These are phyloP conservation scores for Chauna torquata DNA, from an alignment of 2,113 vertebrate species.

Conservation along the genomic window DNA sequence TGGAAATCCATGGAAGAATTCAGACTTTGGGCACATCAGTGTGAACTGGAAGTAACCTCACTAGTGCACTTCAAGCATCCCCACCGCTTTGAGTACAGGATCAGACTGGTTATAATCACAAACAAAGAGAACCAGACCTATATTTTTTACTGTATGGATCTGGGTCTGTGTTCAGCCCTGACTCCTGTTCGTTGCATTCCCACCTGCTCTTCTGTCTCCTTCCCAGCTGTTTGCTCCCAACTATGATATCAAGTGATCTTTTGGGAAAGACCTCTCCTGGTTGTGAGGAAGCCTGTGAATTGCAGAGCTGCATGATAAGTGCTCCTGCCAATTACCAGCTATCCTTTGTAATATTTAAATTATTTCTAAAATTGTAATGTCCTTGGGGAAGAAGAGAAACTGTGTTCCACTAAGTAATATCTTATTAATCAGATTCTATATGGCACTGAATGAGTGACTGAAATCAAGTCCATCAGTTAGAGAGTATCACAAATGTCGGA, in stretches of 20 bases:
- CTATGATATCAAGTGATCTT: neutral
- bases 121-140: neutral
- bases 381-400: constrained; percentile 33
- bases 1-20: neutral
- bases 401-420: constrained; percentile 22
- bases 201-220: neutral
- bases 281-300: neutral
- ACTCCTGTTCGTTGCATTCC: neutral
- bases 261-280: neutral
- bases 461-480: neutral
- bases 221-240: neutral
- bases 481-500: constrained; percentile 48
- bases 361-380: neutral
- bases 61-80: neutral
- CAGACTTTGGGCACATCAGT: neutral
- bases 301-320: neutral
- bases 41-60: neutral
- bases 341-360: neutral
- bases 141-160: too few relatives aligned
- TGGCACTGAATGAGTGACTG: neutral
- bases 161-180: neutral
- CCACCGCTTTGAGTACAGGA: neutral
- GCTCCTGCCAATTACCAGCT: neutral
- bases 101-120: neutral
- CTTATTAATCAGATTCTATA: constrained; percentile 37